Conservation (phyloP, 2,888 invertebrate species). For the Cantharis rustica region DNA sequence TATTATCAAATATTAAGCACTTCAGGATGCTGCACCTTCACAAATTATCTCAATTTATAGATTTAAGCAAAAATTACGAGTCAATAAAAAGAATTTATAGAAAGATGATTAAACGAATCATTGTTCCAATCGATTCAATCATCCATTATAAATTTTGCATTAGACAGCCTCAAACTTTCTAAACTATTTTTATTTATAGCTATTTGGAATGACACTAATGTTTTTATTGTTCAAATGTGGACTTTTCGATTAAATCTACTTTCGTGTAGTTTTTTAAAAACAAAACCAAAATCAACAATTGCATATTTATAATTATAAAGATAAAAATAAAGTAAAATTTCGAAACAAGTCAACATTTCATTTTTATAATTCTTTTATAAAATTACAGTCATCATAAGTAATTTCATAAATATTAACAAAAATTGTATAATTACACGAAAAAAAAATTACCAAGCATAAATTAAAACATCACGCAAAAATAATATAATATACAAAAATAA, state of each 20-base stretch:
- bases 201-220: conserved; percentile 56
- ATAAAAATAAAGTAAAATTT: conserved; percentile 7
- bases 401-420: not conserved
- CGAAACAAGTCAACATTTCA: not conserved
- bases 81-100: conserved; percentile 14
- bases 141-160: conserved; percentile 27
- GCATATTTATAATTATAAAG: not conserved
- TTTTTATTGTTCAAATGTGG: conserved; percentile 51
- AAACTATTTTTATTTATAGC: conserved; percentile 45
- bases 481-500: conserved; percentile 45
- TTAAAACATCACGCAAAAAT: conserved; percentile 9
- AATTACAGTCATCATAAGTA: conserved; percentile 1
- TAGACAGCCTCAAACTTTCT: conserved; percentile 47
- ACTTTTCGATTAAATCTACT: conserved; percentile 35
- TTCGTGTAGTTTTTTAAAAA: not conserved
- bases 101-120: conserved; percentile 6
- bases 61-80: conserved; percentile 38
- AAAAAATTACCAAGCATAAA: conserved; percentile 5
- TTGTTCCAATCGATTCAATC: not conserved
- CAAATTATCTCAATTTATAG: conserved; percentile 44
- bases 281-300: conserved; percentile 9
- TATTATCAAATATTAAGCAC: conserved; percentile 36
- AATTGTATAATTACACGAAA: conserved; percentile 1
- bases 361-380: not conserved
- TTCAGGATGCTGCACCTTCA: conserved; percentile 37